Evolutionary conservation across 37 sponge, comb jelly and placozoan genomes (phyloP), one percentile per base, ranked within the genome.

Genomic region (Haliclona indistincta): DNA sequence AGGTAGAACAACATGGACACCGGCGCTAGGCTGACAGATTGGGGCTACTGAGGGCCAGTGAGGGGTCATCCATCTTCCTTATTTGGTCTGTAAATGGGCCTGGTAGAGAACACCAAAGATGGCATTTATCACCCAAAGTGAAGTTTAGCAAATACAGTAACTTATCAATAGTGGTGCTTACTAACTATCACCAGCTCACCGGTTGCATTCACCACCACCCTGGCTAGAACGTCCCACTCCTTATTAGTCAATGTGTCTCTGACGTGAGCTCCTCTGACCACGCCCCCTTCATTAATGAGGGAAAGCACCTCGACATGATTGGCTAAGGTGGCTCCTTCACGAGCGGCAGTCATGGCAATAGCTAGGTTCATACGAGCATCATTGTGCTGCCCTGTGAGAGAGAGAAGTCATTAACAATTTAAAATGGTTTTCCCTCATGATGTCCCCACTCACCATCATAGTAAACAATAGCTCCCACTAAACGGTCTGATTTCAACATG

Each of bases 331-430:
- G 99, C 99, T 26, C 99, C 96, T 28, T 91, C 85, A 47, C 92
- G 88, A 10, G 85, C 94, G 0, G 99, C 99, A 19, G 97, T 92
- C 75, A 99, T 63, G 1, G 89, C 97, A 22, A 99, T 69, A 49
- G 89, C 85, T 26, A 95, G 68, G 44, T 93, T 93, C 99, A 99
- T 95, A n/a, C 99, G 55, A 4, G 99, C 82, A 80, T 99, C 99
- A 73, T 99, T 91, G 68, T 99, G 99, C 72, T 93, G 96, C 41
- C 98, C 93, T 84, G 64, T 0, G 73, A 34, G 13, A 2, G 63
- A 22, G 54, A 62, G 1, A n/a, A n/a, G n/a, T n/a, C n/a, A n/a
- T n/a, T n/a, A n/a, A n/a, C n/a, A n/a, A n/a, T n/a, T n/a, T n/a
- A n/a, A n/a, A n/a, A n/a, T n/a, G n/a, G n/a, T n/a, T n/a, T n/a